Base-by-base conservation (phyloP, 2,113 vertebrate species). In the Colaptes auratus region DNA sequence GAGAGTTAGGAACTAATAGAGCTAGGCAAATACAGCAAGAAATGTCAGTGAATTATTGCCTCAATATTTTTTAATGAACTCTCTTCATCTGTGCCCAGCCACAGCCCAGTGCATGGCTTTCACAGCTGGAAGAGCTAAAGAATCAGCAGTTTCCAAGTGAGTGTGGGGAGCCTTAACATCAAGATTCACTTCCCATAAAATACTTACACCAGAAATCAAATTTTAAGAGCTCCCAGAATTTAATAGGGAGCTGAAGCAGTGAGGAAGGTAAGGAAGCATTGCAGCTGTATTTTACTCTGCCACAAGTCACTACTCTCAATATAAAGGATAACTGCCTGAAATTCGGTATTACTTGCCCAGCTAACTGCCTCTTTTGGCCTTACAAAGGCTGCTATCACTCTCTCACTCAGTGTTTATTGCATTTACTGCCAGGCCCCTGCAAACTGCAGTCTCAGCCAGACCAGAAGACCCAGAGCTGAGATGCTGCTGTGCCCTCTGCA, bases 41-140 rank as follows among this genome's bases (percentile, higher is more conserved):
- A 83, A 86, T 83, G 61, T 78, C 91, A 95, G 35, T 91, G 91
- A 97, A 60, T 92, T 95, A 92, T 91, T 88, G 53, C 39, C 72
- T 83, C 79, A 83, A 44, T 69, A 75, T 84, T 86, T 93, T 95
- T 69, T 83, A 95, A 95, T 90, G 53, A 91, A 83, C 85, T 79
- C 36, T 66, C 30, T 75, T 93, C 63, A 33, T 91, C 79, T 95
- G 35, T 81, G 93, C 86, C 75, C 82, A 74, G 61, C 61, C 65
- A 39, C 31, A 72, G 65, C 7, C 27, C 50, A 69, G 46, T 14
- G 25, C 31, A 14, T 30, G 24, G 15, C 12, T 72, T 93, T 92
- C 69, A 86, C 69, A 64, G 36, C 31, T 86, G 61, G n/a, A 61
- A 75, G 50, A 88, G 39, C 53, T 87, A 92, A 73, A 88, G 72